phyloP scores from a whole-genome alignment of 2,797 vertebrate species.

The Yasuhikotakia modesta region DNA sequence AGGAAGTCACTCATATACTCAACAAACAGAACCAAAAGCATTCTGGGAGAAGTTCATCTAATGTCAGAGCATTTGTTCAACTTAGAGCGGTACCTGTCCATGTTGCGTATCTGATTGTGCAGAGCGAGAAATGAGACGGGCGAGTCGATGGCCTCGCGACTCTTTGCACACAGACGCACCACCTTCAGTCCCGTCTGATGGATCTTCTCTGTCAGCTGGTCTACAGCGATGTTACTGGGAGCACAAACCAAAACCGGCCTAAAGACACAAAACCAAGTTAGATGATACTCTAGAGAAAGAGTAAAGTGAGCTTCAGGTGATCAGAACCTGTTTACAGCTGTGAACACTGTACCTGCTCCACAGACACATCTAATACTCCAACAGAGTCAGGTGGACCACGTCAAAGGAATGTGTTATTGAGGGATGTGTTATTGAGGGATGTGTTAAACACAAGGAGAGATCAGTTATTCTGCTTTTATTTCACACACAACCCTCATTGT shows the following conservation, averaged over 20 bases:
- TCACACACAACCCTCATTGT: neutral
- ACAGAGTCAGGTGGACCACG: neutral
- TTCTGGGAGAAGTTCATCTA: too few species aligned
- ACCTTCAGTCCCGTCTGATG: conserved; percentile 97
- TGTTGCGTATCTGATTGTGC: conserved; percentile 99
- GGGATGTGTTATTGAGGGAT: neutral
- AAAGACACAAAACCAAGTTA: neutral
- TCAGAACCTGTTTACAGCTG: too few species aligned
- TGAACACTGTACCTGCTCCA: too few species aligned
- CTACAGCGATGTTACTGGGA: conserved; percentile 97
- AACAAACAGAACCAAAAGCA: too few species aligned
- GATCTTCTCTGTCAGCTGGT: conserved; percentile 98
- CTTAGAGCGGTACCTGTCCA: conserved; percentile 87
- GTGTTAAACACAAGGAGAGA: neutral
- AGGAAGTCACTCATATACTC: too few species aligned
- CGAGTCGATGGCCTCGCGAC: conserved; percentile 95
- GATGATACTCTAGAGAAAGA: too few species aligned
- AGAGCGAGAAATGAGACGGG: conserved; percentile 96
- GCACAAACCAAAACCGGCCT: conserved; percentile 97
- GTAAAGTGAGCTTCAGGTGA: too few species aligned
- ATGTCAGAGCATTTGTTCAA: too few species aligned
- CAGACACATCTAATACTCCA: too few species aligned
- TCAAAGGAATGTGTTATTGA: neutral
- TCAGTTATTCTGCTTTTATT: neutral
- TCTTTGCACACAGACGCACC: conserved; percentile 95